Conservation (phyloP, 2,888 invertebrate species). For the Drosophila buzzatii region DNA sequence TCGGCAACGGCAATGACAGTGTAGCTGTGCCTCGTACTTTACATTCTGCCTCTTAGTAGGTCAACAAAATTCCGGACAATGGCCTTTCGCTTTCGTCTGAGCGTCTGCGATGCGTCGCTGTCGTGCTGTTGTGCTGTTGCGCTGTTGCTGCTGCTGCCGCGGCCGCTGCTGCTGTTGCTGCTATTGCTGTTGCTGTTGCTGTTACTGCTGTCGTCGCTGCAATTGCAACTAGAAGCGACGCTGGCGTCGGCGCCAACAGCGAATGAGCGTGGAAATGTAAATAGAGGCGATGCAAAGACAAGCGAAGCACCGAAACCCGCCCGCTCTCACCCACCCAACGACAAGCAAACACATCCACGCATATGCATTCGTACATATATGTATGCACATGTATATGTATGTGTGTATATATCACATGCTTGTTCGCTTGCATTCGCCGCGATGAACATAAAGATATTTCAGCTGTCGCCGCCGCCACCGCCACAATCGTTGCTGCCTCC, state of each 20-base stretch:
- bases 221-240: conserved; percentile 57
- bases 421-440: conserved; percentile 48
- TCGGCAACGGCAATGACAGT: conserved; percentile 85
- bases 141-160: conserved; percentile 5
- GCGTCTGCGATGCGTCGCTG: conserved; percentile 73
- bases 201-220: conserved; percentile 35
- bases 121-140: conserved; percentile 16
- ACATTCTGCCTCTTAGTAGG: conserved; percentile 84
- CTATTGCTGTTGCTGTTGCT: conserved; percentile 19
- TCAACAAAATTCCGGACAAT: conserved; percentile 86
- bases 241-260: conserved; percentile 49
- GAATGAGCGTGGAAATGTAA: conserved; percentile 65
- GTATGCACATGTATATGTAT: too few relatives aligned
- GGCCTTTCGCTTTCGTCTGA: conserved; percentile 85
- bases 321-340: conserved; percentile 1
- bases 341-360: conserved; percentile 11
- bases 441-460: conserved; percentile 66
- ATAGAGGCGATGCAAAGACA: conserved; percentile 60
- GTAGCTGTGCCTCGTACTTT: conserved; percentile 77
- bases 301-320: conserved; percentile 27
- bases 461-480: conserved; percentile 19
- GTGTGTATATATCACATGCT: conserved; percentile 13
- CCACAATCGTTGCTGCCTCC: conserved; percentile 1
- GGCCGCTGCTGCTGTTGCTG: conserved; percentile 33
- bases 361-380: not conserved